Evolutionary conservation across 2,113 vertebrate genomes (phyloP).

Genomic region (Platycercus adscitus): DNA sequence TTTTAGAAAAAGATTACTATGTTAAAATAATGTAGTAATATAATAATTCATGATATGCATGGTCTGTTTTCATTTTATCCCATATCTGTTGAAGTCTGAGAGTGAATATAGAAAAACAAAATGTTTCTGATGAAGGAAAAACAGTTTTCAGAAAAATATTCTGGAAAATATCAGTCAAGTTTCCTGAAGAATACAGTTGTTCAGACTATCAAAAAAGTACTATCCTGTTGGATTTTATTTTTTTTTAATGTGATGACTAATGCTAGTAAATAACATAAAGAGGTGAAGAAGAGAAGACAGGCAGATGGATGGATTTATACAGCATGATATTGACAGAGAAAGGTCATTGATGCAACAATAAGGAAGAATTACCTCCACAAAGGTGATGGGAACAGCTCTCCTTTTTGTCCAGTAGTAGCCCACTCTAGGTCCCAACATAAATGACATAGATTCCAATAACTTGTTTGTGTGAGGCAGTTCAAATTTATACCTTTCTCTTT

Average conservation of each 20-base stretch:
- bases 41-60: background rate
- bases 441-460: background rate
- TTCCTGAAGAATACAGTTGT: background rate
- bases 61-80: background rate
- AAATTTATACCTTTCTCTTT: background rate
- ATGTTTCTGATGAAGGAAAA: background rate
- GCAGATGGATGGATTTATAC: background rate
- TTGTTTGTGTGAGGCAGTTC: background rate
- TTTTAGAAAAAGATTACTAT: background rate
- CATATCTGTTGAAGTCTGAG: background rate
- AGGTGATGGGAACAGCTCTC: background rate
- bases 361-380: background rate
- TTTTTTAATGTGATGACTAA: background rate
- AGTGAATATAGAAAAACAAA: background rate
- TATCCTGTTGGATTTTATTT: background rate
- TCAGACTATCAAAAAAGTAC: background rate
- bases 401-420: background rate
- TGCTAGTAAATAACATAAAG: background rate
- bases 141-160: background rate
- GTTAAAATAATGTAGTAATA: background rate
- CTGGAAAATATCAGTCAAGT: background rate
- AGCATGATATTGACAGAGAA: background rate
- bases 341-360: background rate
- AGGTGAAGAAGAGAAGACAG: background rate
- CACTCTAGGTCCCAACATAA: background rate